Base-by-base conservation (phyloP, 1,140 invertebrate species). In the Cheumatopsyche charites region DNA sequence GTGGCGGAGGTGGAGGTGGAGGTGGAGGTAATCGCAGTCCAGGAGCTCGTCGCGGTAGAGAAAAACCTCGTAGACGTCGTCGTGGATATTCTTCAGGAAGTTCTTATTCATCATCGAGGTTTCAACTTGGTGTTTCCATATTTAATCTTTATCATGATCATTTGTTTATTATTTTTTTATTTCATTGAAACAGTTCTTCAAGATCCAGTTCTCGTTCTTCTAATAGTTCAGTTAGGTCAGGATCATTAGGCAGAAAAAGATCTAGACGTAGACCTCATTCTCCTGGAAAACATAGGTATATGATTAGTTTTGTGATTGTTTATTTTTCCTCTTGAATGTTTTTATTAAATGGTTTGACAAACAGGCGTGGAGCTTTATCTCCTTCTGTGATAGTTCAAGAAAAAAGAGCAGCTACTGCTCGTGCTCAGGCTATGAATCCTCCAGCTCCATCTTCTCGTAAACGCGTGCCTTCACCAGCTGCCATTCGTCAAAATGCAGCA, bases 61-160 rank as follows among this genome's bases (percentile, higher is more conserved):
- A 47, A 25, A 68, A 68, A 19, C 36, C 12, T 43, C 43, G 12
- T 49, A 72, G 52, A 65, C 1, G 21, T 36, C 42, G 42, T 13
- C 80, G 80, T 23, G 85, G 85, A 17, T 91, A 92, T 67, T 93
- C 91, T 61, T 92, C 92, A 13, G 90, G 91, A 47, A 92, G 90
- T 62, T 90, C 89, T 5, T 91, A 90, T 78, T 90, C 90, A 3
- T 90, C 90, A 1, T 89, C 89, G 62, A 91, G 90, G 90, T 90
- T 58, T 11, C 2, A 19, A 19, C 17, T 19, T 49, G 11, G 17
- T 52, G 9, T 52, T 19, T 17, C 17, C 13, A 3, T 19, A 52
- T 52, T n/a, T 45, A n/a, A 45, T 52, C 23, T 52, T 17, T 52
- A 19, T 11, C 45, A 49, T 9, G 25, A 1, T 43, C 85, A 85